Base-by-base conservation (phyloP, 2,888 invertebrate genomes). In the Parelbella ahira region DNA sequence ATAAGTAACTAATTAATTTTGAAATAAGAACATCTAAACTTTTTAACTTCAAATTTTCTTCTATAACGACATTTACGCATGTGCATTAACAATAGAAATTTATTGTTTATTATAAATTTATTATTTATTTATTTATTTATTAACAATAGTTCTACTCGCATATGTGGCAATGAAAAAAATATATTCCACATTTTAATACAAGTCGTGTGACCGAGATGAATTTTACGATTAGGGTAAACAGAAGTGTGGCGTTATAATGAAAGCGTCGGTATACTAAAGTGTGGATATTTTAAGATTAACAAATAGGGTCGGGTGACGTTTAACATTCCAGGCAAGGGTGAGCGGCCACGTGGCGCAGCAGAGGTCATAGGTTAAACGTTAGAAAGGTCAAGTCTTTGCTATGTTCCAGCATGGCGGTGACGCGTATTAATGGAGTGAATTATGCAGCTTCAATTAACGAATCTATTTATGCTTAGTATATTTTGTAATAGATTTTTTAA, bases 311-410 rank as follows among this genome's bases (percentile, higher is more conserved):
- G 58, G 37, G 51, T 51, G 56, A 51, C 56, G 56, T 58, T 54
- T 60, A 55, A 41, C 48, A 49, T 41, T 53, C 54, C 50, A 50
- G 41, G 39, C 50, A 57, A 58, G 51, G 56, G 32, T 41, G 27
- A 29, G 47, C 13, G 43, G 45, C 75, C 83, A 80, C 82, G 83
- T 79, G 82, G 71, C 77, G 41, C 15, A 27, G 42, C 15, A 47
- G 67, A 68, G 78, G 77, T 79, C 74, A 72, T 59, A 68, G 75
- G 74, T 77, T 74, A 68, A 58, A 55, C 56, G 54, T 59, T 56
- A 60, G 53, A 69, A 43, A 76, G 74, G 71, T 75, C 71, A 74
- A 67, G 58, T 61, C 13, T 28, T 20, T 32, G 15, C 34, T 27
- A 4, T 50, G 41, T 50, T 61, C 60, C 65, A 67, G 44, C 51